Percentiles rank a stretch among this genome's conserved stretches.
Evolutionary conservation across 2,113 vertebrate species (phyloP).

Genomic region (Hyperopisus bebe): DNA sequence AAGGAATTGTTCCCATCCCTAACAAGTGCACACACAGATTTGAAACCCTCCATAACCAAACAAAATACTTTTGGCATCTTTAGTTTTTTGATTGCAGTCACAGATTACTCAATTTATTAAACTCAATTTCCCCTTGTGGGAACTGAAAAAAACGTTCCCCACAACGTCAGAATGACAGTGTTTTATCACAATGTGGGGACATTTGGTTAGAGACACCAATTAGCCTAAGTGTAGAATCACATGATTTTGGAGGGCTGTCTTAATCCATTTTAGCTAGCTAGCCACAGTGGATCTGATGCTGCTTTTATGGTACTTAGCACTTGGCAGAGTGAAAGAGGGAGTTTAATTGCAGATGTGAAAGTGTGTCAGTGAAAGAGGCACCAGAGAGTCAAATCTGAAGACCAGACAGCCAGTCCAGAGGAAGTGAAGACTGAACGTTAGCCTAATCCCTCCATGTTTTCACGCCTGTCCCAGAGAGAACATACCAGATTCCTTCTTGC

Average conservation of each 20-base stretch:
- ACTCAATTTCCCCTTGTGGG: no score
- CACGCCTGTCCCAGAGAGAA: background rate
- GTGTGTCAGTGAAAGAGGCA: background rate
- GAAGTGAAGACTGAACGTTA: background rate
- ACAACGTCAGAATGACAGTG: background rate
- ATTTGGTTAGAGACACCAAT: background rate
- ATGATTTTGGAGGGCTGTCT: background rate
- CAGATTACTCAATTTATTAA: no score
- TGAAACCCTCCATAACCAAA: no score
- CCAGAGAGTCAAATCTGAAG: background rate
- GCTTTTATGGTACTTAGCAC: background rate
- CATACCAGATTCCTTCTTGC: background rate
- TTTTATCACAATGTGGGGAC: no score
- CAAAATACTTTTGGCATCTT: no score
- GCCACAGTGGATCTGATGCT: background rate
- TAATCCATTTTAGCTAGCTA: background rate
- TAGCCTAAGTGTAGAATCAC: background rate
- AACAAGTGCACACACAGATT: no score
- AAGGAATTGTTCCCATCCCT: no score
- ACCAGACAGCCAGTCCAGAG: background rate
- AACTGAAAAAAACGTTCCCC: no score
- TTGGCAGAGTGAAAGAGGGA: background rate
- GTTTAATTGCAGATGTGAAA: background rate
- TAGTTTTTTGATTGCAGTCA: no score
- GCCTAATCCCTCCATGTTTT: background rate